Conservation (phyloP, 2,113 vertebrate genomes). For the Heteronetta atricapilla region DNA sequence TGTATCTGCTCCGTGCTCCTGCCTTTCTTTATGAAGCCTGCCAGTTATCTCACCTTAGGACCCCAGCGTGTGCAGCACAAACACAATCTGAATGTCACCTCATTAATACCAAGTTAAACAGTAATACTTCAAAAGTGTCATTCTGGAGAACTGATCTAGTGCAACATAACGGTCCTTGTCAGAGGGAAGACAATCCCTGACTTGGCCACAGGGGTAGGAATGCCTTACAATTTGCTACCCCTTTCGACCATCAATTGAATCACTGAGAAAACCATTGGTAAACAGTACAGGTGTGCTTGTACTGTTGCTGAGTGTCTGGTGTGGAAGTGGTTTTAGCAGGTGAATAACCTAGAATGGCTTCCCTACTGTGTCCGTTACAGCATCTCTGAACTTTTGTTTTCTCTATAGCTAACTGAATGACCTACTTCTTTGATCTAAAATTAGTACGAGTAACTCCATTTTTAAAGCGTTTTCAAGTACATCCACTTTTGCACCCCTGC, state of each 20-base stretch:
- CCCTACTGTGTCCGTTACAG: neutral
- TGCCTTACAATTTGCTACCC: neutral
- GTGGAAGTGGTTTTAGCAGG: neutral
- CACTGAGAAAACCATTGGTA: neutral
- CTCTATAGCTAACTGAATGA: neutral
- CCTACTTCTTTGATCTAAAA: constrained; percentile 46
- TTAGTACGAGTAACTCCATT: neutral
- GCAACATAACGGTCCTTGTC: neutral
- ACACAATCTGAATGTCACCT: neutral
- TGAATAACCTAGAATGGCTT: constrained; percentile 1
- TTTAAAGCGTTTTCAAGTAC: constrained; percentile 9
- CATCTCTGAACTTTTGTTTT: neutral
- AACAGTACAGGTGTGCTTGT: neutral
- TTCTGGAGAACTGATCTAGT: neutral
- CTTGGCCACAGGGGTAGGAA: neutral
- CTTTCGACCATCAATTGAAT: neutral
- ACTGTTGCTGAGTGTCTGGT: rapidly evolving
- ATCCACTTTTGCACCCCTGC: neutral
- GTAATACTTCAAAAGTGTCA: neutral
- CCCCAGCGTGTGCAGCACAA: neutral
- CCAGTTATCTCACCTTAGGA: neutral
- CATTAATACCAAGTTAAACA: neutral
- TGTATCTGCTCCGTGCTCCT: neutral
- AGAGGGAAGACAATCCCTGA: neutral
- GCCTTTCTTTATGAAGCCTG: neutral